Conservation (phyloP, 92 coral and sea anemone genomes). For the Phenganax subtilis region DNA sequence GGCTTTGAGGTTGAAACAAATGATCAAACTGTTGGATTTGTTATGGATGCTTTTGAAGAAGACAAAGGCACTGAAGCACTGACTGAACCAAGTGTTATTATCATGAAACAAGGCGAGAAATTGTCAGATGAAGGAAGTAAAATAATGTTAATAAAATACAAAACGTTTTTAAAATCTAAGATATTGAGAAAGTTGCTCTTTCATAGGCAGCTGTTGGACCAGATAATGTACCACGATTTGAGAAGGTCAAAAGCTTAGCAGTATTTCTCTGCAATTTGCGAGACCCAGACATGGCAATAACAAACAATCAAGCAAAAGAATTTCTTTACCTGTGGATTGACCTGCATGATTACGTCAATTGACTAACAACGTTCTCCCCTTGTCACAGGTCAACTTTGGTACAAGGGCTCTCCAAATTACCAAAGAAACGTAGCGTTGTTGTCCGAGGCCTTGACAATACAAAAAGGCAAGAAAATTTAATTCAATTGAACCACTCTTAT, state of each 20-base stretch:
- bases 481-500: neutral
- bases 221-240: constrained; percentile 49
- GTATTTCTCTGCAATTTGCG: constrained; percentile 37
- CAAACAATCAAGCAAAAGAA: constrained; percentile 41
- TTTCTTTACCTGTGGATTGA: constrained; percentile 46
- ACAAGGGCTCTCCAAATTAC: constrained; percentile 46
- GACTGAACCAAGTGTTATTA: too few species aligned
- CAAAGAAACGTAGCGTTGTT: constrained; percentile 30
- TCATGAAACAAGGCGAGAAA: neutral
- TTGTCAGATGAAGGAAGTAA: neutral
- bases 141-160: neutral
- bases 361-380: constrained; percentile 44
- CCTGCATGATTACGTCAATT: constrained; percentile 47
- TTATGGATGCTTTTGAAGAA: too few species aligned
- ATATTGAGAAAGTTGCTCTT: neutral
- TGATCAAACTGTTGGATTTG: too few species aligned
- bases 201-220: constrained; percentile 52
- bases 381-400: constrained; percentile 40
- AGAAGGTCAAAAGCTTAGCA: constrained; percentile 49
- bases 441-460: constrained; percentile 52
- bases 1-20: too few species aligned
- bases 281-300: constrained; percentile 39
- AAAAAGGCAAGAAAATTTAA: constrained; percentile 27
- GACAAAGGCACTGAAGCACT: too few species aligned
- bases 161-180: neutral